Evolutionary conservation across 2,888 invertebrate species (phyloP).

Genomic region (Eilema griseolum): DNA sequence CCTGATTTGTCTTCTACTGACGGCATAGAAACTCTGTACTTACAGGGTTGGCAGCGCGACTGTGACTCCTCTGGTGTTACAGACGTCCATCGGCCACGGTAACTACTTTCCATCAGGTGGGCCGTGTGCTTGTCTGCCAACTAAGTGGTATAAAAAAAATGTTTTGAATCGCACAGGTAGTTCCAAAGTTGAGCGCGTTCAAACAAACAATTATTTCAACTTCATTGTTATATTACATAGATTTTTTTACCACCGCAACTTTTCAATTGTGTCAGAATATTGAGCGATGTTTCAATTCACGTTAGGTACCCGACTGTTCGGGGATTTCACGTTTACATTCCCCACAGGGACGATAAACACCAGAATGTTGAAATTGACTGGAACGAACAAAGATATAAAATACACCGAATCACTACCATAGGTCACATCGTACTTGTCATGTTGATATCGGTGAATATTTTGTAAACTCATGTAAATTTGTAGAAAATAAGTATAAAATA

Average conservation of each 20-base stretch:
- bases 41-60: no score
- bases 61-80: no score
- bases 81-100: no score
- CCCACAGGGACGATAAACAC: conserved; percentile 59
- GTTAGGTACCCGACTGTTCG: conserved; percentile 29
- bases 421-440: not conserved
- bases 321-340: conserved; percentile 56
- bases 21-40: no score
- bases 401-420: conserved; percentile 48
- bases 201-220: no score
- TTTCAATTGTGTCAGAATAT: conserved; percentile 43
- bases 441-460: not conserved
- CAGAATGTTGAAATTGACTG: conserved; percentile 56
- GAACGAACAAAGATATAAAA: conserved; percentile 57
- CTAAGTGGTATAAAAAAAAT: no score
- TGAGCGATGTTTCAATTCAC: conserved; percentile 40
- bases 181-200: no score
- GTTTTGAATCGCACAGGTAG: no score
- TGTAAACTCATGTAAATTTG: not conserved
- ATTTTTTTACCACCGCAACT: conserved; percentile 10
- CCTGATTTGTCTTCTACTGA: no score
- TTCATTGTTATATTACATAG: no score
- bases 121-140: no score
- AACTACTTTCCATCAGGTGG: no score
- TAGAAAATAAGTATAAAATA: not conserved